A percentile compares a stretch with the other conserved stretches of the same genome.
These are phyloP conservation scores for Chinchilla lanigera DNA, from an alignment of 2,113 vertebrate species.

Conservation along the genomic window DNA sequence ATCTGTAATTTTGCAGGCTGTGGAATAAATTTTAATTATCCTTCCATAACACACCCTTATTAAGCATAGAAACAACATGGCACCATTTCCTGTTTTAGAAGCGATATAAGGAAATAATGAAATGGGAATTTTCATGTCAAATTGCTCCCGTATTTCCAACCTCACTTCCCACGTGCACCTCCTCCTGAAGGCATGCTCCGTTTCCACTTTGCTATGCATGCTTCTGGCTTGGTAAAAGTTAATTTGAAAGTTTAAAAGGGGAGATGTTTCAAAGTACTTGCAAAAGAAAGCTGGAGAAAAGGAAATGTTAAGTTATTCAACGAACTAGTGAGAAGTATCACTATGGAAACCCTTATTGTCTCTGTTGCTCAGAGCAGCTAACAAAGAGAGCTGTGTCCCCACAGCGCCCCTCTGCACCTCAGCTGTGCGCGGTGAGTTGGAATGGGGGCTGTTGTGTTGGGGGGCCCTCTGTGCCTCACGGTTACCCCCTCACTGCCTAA, in stretches of 20 bases:
- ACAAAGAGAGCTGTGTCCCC: background rate
- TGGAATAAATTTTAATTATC: conserved; percentile 5
- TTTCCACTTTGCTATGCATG: background rate
- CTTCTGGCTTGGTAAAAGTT: conserved; percentile 36
- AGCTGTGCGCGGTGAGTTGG: too few relatives aligned
- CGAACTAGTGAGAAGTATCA: conserved; percentile 35
- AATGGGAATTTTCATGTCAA: background rate
- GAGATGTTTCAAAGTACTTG: conserved; percentile 55
- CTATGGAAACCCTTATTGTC: conserved; percentile 47
- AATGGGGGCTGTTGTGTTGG: background rate
- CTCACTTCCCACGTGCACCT: background rate
- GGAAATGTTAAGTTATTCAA: conserved; percentile 64
- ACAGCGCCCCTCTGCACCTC: background rate
- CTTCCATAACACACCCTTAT: background rate
- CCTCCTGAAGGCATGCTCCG: background rate
- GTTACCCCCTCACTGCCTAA: background rate
- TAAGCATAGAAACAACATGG: background rate
- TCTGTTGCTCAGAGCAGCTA: background rate
- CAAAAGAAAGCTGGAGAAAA: conserved; percentile 38
- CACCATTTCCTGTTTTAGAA: background rate
- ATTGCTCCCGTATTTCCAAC: background rate
- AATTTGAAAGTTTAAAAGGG: conserved; percentile 57
- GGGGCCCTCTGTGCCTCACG: background rate
- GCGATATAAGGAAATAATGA: background rate
- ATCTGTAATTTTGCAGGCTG: background rate